Percentiles rank a stretch among this genome's conserved stretches.
Conservation (phyloP, 2,113 vertebrate genomes). For the Cyanoliseus patagonus region DNA sequence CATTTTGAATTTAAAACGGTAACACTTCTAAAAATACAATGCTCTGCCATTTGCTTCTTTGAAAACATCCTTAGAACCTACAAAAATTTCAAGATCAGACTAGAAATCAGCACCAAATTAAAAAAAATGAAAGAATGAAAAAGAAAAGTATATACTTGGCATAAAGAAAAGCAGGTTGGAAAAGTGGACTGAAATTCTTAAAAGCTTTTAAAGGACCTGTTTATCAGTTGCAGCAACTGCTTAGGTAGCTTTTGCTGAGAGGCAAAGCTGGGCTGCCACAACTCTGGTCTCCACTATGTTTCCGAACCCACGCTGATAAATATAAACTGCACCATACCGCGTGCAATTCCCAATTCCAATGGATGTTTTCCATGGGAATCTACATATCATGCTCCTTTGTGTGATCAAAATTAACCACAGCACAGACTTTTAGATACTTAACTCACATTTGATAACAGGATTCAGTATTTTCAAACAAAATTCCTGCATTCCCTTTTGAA, state of each 20-base stretch:
- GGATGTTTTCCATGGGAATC: neutral
- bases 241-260: neutral
- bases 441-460: neutral
- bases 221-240: neutral
- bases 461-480: neutral
- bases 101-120: neutral
- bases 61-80: neutral
- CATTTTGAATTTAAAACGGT: neutral
- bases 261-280: neutral
- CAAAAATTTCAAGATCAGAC: neutral
- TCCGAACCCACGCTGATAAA: accelerated
- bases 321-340: neutral
- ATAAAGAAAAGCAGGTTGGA: neutral
- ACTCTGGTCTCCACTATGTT: neutral
- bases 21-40: neutral
- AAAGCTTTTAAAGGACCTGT: neutral
- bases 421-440: neutral
- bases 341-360: neutral
- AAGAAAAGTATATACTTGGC: neutral
- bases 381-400: neutral
- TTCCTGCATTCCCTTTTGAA: neutral
- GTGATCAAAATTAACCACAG: neutral
- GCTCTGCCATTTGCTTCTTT: neutral
- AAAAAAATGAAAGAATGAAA: neutral
- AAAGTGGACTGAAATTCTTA: neutral